Evolutionary conservation across 2,888 invertebrate species (phyloP).

Genomic region (Colostygia pectinataria): DNA sequence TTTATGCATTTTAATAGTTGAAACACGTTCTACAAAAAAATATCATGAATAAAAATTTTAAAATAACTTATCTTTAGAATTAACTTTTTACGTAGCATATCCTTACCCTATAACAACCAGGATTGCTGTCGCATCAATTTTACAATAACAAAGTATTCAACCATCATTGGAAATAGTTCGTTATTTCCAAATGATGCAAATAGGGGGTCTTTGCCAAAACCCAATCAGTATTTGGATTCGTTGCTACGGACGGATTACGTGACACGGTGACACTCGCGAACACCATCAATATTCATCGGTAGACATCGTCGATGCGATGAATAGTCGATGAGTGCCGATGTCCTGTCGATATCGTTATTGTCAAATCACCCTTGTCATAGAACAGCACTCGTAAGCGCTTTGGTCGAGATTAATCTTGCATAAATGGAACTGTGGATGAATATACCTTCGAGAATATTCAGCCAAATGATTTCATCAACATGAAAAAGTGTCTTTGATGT

Average conservation of each 20-base stretch:
- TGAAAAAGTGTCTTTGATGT: constrained; percentile 12
- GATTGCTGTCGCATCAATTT: too few species aligned
- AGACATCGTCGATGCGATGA: constrained; percentile 58
- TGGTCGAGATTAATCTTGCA: background rate
- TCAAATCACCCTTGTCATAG: constrained; percentile 22
- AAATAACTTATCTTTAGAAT: too few species aligned
- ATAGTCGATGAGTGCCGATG: constrained; percentile 62
- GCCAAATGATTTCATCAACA: background rate
- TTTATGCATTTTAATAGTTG: constrained; percentile 22
- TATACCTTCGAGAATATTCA: background rate
- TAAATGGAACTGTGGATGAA: background rate
- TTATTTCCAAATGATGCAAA: constrained; percentile 40
- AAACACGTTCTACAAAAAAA: background rate
- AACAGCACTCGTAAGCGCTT: constrained; percentile 1
- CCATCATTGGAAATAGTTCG: constrained; percentile 25
- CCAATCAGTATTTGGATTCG: constrained; percentile 58
- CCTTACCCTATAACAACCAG: too few species aligned
- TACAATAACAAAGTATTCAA: background rate
- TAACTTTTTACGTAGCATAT: too few species aligned
- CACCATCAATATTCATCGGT: constrained; percentile 72
- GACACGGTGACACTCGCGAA: constrained; percentile 62
- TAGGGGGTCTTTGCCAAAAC: constrained; percentile 44
- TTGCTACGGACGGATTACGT: constrained; percentile 59
- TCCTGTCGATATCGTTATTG: constrained; percentile 32
- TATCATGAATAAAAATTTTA: too few species aligned